Evolutionary conservation across 2,797 vertebrate species (phyloP), one percentile per base, ranked within the genome.

Genomic region (Notolepis coatsorum): DNA sequence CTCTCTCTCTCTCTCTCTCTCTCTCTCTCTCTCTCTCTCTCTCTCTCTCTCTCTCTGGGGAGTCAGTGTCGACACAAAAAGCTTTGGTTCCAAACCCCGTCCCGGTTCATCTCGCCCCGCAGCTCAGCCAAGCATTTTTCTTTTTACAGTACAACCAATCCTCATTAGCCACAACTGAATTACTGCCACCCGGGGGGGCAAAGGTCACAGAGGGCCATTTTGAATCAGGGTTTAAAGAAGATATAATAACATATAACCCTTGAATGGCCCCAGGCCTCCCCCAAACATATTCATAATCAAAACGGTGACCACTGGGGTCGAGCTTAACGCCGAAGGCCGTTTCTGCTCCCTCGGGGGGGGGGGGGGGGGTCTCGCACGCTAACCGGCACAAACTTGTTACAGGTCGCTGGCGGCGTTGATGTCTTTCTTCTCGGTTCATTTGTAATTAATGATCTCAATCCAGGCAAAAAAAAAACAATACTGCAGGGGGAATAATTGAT

Each of bases 371-470:
- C n/a, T n/a, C n/a, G 24, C 65, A 51, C 31, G 31, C 65, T 27
- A 24, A 35, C 43, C 55, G 7, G 15, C 4, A 43, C 50, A 13
- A 7, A 61, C 41, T 62, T 42, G 70, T 82, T 77, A 27, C 8
- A 38, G 64, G 65, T 79, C 85, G 83, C 51, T 4, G 62, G 42
- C 20, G 46, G 27, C 27, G 13, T 30, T 35, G 15, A 45, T 25
- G 45, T 45, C 3, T 1, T 1, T 53, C 55, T 13, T 24, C 60
- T 55, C 45, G 74, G 75, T 74, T 71, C 37, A 56, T 48, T 75
- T 64, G 62, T 56, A 80, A 84, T 84, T 82, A 87, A 74, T 51
- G 57, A 84, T 84, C 69, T 63, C 70, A 60, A 76, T 71, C 71
- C 72, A 71, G 66, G 68, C 50, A 27, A 58, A 41, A 60, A 77